phyloP scores from a whole-genome alignment of 1,140 invertebrate genomes.

The Conopomorpha cramerella region DNA sequence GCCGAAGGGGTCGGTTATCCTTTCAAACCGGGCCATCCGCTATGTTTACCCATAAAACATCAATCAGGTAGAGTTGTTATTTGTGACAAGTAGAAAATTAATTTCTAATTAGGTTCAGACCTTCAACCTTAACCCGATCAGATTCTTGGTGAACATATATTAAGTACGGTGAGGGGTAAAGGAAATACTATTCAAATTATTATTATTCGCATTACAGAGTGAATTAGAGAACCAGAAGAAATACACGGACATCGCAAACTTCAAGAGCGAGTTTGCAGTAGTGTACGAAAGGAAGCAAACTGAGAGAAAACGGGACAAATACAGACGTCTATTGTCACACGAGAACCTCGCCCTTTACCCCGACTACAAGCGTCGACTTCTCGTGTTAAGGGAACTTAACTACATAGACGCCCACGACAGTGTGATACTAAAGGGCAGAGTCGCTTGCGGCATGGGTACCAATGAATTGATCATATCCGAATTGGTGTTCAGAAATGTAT shows the following conservation, averaged over 20 bases:
- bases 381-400: constrained; percentile 79
- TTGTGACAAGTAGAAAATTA: too few species aligned
- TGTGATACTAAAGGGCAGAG: constrained; percentile 62
- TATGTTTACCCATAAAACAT: too few species aligned
- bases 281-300: constrained; percentile 76
- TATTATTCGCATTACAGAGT: constrained; percentile 19
- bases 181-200: too few species aligned
- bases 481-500: constrained; percentile 90
- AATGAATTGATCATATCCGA: constrained; percentile 95
- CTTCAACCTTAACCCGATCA: too few species aligned
- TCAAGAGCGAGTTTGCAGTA: constrained; percentile 71
- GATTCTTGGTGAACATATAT: too few species aligned
- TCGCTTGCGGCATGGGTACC: constrained; percentile 95
- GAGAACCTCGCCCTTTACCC: constrained; percentile 85
- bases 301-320: constrained; percentile 70
- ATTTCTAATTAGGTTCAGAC: too few species aligned
- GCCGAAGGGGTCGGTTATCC: too few species aligned
- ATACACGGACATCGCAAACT: constrained; percentile 46
- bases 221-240: constrained; percentile 33
- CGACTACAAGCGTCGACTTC: constrained; percentile 84
- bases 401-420: constrained; percentile 68
- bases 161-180: too few species aligned
- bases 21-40: too few species aligned
- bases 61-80: too few species aligned
- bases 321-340: constrained; percentile 80